phyloP scores from a whole-genome alignment of 2,888 invertebrate genomes.

The Argyra leucocephala region DNA sequence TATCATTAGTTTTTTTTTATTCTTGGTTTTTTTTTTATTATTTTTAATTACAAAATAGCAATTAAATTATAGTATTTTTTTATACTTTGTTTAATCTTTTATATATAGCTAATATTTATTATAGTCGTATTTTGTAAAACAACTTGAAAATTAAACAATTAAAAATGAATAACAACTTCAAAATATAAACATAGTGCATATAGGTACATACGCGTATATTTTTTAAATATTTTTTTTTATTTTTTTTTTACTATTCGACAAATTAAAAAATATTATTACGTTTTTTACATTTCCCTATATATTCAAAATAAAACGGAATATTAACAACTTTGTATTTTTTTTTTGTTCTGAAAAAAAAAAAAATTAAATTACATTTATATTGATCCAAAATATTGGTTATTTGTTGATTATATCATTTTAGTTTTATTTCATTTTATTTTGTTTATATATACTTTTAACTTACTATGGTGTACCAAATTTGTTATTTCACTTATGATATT shows the following conservation, averaged over 20 bases:
- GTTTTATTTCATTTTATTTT: no score
- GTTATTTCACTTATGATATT: no score
- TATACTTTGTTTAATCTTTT: background rate
- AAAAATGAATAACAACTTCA: background rate
- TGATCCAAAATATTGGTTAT: background rate
- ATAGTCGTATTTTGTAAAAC: background rate
- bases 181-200: background rate
- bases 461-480: no score
- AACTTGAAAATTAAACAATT: slow-evolving; percentile 1
- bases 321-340: no score
- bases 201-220: no score
- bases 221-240: no score
- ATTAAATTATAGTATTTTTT: background rate
- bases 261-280: background rate
- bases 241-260: background rate
- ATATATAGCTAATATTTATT: background rate
- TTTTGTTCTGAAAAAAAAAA: background rate
- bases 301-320: no score
- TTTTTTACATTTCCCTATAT: background rate
- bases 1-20: no score
- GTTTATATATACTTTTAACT: no score
- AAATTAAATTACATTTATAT: background rate
- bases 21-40: no score
- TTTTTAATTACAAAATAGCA: background rate
- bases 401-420: background rate